Evolutionary conservation across 2,113 vertebrate species (phyloP), one percentile per base, ranked within the genome.

Genomic region (Cryptomyrus ogoouensis): DNA sequence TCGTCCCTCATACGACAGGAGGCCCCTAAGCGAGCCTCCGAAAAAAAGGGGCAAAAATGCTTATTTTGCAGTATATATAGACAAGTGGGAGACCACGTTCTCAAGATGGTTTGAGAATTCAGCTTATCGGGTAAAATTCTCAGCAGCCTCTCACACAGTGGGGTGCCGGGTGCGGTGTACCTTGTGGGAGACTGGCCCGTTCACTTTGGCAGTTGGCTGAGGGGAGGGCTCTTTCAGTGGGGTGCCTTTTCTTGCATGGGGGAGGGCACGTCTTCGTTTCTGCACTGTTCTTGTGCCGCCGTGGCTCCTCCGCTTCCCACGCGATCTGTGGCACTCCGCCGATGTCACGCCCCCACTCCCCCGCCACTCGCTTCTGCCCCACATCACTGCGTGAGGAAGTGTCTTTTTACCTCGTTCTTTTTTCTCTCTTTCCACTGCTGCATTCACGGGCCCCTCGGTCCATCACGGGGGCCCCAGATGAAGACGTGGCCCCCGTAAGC

Each of bases 381-480:
- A 92, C 92, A 62, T 90, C 50, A 88, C 92, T 91, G 88, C 92
- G 93, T 93, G 92, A 91, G 91, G 93, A 93, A 92, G 92, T 91
- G 52, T 91, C 92, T 77, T 77, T 77, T 19, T 77, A 27, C 10
- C 62, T 27, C 35, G 17, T 77, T 42, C 92, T 52, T 1, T 56
- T 21, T 27, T 91, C 91, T 90, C 93, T 93, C 80, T 93, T 93
- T 90, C 19, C 86, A 56, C 92, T 87, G 91, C 94, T 91, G 93
- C 94, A 92, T 94, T 94, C 94, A 93, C 90, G 80, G 88, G 90
- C 70, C 80, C 94, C 93, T 94, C 93, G 92, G 90, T 91, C 0
- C 92, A 92, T 93, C 90, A 90, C 90, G 91, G 80, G 44, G 91
- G 93, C 86, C 93, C 94, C 94, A 94, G 93, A 92, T 93, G 94